phyloP scores from a whole-genome alignment of 2,113 vertebrate genomes.

The Perca schrenkii region DNA sequence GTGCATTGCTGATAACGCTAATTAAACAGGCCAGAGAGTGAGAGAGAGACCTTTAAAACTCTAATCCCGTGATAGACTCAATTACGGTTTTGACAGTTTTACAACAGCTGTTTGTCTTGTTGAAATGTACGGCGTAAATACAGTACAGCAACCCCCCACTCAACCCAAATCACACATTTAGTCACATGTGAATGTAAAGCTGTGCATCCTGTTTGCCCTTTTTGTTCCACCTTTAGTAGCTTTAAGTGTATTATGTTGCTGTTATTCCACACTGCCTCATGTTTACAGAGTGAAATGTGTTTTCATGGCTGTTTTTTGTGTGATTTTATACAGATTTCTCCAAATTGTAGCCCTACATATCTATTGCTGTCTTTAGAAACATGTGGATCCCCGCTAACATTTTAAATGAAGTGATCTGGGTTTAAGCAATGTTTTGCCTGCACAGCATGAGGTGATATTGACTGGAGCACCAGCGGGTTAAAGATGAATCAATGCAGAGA shows the following conservation, averaged over 20 bases:
- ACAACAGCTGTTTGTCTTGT: slow-evolving; percentile 48
- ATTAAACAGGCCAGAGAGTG: slow-evolving; percentile 51
- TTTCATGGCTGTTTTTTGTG: not conserved
- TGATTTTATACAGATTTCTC: not conserved
- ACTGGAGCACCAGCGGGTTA: not conserved
- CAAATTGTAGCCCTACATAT: not conserved
- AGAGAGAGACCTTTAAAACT: slow-evolving; percentile 8
- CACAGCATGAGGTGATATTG: not conserved
- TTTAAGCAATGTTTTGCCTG: not conserved
- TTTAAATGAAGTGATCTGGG: not conserved
- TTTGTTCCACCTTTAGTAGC: not conserved
- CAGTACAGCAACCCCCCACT: not conserved
- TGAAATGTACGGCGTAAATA: slow-evolving; percentile 28
- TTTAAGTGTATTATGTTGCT: not conserved
- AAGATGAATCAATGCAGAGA: not conserved
- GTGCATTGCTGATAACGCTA: slow-evolving; percentile 30
- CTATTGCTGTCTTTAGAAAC: not conserved
- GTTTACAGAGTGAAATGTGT: not conserved
- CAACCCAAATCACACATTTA: not conserved
- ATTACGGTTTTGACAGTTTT: slow-evolving; percentile 52
- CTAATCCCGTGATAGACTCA: slow-evolving; percentile 41
- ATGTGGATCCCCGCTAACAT: not conserved
- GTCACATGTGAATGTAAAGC: not conserved
- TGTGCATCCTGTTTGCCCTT: not conserved
- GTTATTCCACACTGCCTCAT: not conserved